These are phyloP conservation scores for Atractosteus spatula DNA, from an alignment of 2,113 vertebrate genomes.

Conservation along the genomic window DNA sequence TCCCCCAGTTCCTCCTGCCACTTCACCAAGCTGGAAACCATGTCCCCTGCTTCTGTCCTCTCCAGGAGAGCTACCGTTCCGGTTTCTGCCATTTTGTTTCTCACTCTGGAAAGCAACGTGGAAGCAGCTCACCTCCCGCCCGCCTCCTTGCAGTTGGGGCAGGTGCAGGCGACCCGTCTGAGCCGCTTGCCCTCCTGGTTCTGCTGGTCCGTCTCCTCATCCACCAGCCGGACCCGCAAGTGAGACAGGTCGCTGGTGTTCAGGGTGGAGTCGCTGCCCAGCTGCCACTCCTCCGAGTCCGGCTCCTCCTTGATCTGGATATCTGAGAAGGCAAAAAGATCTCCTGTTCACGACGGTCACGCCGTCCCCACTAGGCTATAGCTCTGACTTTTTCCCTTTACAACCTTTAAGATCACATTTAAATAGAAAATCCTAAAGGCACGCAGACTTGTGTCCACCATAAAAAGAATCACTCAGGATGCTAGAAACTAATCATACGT, in stretches of 20 bases:
- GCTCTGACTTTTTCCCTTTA: too few species aligned
- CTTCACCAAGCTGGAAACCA: neutral
- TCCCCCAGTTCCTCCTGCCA: too few species aligned
- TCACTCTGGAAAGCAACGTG: neutral
- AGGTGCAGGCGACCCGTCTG: slow-evolving; percentile 93
- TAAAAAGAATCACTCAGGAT: too few species aligned
- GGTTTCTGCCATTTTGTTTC: too few species aligned
- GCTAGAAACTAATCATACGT: too few species aligned
- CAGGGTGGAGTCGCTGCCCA: slow-evolving; percentile 90
- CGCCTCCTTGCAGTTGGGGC: slow-evolving; percentile 98
- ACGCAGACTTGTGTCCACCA: too few species aligned
- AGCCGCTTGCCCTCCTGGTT: slow-evolving; percentile 93
- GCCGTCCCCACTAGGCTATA: too few species aligned
- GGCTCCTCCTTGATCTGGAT: slow-evolving; percentile 98
- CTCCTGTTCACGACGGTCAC: too few species aligned
- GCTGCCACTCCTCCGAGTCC: slow-evolving; percentile 95
- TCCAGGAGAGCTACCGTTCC: too few species aligned
- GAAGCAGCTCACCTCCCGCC: slow-evolving; percentile 81
- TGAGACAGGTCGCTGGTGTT: slow-evolving; percentile 95
- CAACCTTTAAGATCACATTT: too few species aligned
- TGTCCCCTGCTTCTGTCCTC: too few species aligned
- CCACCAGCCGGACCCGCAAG: slow-evolving; percentile 87
- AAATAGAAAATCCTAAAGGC: too few species aligned
- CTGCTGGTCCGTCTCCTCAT: slow-evolving; percentile 89
- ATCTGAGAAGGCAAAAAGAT: slow-evolving; percentile 58